phyloP scores from a whole-genome alignment of 2,797 vertebrate genomes.

The Hippopotamyrus pictus region DNA sequence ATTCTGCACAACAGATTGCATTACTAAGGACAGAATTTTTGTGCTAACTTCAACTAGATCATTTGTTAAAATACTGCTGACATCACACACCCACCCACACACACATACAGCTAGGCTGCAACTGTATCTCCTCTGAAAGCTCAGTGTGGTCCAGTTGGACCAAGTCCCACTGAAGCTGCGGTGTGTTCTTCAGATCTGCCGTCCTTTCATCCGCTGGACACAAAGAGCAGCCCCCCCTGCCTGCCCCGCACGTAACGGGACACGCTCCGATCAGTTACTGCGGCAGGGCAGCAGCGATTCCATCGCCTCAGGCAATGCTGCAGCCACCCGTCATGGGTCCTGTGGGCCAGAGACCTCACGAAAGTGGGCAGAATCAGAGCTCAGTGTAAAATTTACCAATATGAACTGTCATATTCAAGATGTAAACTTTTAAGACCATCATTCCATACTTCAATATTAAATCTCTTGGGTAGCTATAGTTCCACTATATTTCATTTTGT shows the following conservation, averaged over 20 bases:
- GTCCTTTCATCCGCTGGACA: neutral
- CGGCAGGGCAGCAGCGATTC: neutral
- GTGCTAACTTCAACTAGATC: neutral
- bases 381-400: neutral
- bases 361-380: neutral
- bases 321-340: neutral
- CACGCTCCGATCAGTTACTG: constrained; percentile 1
- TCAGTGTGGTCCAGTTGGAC: neutral
- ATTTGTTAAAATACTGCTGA: neutral
- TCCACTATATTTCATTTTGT: neutral
- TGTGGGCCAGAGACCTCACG: neutral
- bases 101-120: neutral
- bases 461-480: neutral
- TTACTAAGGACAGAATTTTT: neutral
- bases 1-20: neutral
- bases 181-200: neutral
- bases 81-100: neutral
- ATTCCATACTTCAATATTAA: neutral
- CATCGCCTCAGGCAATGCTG: neutral
- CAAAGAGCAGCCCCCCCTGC: neutral
- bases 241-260: neutral
- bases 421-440: neutral
- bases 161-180: neutral
- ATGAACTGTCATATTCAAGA: neutral
- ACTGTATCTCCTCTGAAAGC: neutral